Percentiles rank a stretch among this genome's conserved stretches.
Evolutionary conservation across 2,888 invertebrate genomes (phyloP).

Genomic region (Dichetophora obliterata): DNA sequence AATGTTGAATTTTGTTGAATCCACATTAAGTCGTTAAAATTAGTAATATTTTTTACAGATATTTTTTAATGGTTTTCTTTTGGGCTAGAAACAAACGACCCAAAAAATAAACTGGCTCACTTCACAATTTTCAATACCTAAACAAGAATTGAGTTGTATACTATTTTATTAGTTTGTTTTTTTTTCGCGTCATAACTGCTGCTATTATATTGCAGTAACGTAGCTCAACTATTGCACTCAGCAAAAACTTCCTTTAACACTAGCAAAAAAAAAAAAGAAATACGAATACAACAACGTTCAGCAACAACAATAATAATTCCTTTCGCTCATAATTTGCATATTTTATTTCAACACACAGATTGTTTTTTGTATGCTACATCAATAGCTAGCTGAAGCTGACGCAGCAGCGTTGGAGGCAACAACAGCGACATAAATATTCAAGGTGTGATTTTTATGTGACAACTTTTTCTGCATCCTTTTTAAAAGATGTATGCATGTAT

Average conservation of each 20-base stretch:
- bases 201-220: neutral
- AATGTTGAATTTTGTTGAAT: too few relatives aligned
- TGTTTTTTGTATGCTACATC: neutral
- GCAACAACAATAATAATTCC: constrained; percentile 35
- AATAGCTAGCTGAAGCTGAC: neutral
- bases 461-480: constrained; percentile 31
- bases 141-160: too few relatives aligned
- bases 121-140: too few relatives aligned
- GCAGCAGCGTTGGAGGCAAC: neutral
- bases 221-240: neutral
- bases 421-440: constrained; percentile 15
- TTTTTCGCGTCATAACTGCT: neutral
- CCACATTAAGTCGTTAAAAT: too few relatives aligned
- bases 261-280: constrained; percentile 46
- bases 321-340: constrained; percentile 43
- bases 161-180: neutral
- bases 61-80: too few relatives aligned
- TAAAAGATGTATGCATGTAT: too few relatives aligned
- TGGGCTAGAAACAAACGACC: too few relatives aligned
- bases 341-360: neutral
- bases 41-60: too few relatives aligned
- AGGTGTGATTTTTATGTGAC: constrained; percentile 41
- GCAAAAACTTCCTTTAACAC: constrained; percentile 32
- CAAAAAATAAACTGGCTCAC: too few relatives aligned
- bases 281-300: constrained; percentile 31